Base-by-base conservation (phyloP, 2,888 invertebrate genomes). In the Electrophaes corylata region DNA sequence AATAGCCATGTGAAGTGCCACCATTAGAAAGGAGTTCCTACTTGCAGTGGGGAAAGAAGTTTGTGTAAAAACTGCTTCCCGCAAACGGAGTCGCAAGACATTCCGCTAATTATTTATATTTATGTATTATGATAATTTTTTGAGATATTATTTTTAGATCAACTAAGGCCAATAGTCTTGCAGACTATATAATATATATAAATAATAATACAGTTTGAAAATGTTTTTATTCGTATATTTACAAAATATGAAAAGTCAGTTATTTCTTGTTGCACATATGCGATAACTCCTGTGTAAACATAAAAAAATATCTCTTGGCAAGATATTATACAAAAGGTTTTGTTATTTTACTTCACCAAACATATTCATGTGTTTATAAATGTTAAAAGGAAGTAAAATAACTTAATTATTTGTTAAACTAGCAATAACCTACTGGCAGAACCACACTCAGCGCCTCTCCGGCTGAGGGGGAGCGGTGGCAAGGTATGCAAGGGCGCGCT, bases 401-500 rank as follows among this genome's bases (percentile, higher is more conserved):
- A 54, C 52, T n/a, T n/a, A 45, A 40, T n/a, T 33, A 41, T 46
- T 41, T 33, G 18, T 11, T 50, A 50, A 33, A 16, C 47, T 59
- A 64, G 6, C 14, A 55, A 48, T 59, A 59, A 41, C 18, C 60
- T 65, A 65, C 6, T 12, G 37, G 8, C 48, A 48, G 4, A 49
- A 3, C 16, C 12, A 4, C 33, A 48, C 44, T 76, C 67, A 75
- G 52, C 71, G 73, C 56, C 67, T 71, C 57, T 84, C 78, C 40
- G 86, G 76, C 61, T 90, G 92, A 19, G 93, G 94, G 12, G 94
- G 94, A 43, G 94, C 93, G 19, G 94, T 93, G 26, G 95, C 95
- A 65, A 95, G 91, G 78, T 93, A 95, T 35, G 93, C 94, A 44
- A 95, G 83, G 20, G 95, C 93, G 53, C 93, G 92, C 72, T 94